Conservation (phyloP, 2,888 invertebrate genomes). For the Dynastes maya region DNA sequence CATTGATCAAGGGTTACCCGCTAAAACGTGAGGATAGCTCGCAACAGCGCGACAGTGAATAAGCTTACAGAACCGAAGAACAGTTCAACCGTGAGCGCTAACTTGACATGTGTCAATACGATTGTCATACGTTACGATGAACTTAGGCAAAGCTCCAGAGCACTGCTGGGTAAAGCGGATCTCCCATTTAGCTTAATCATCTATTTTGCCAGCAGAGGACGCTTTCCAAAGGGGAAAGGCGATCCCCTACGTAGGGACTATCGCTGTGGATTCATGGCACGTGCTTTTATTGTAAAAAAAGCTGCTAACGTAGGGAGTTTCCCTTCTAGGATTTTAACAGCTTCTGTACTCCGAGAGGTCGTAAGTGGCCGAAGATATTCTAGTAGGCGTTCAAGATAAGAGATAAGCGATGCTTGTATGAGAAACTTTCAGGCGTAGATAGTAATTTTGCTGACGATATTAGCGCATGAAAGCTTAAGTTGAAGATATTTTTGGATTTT, state of each 20-base stretch:
- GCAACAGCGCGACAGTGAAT: neutral
- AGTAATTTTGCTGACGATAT: neutral
- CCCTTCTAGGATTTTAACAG: no score
- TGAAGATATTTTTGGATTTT: no score
- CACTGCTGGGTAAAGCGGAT: neutral
- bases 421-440: neutral
- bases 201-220: neutral
- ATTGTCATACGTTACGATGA: slow-evolving; percentile 1
- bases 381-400: no score
- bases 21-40: neutral
- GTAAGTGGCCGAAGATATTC: no score
- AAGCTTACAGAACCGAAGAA: neutral
- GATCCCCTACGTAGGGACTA: no score
- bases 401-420: no score
- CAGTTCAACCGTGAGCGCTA: neutral
- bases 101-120: slow-evolving; percentile 16
- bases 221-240: no score
- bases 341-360: no score
- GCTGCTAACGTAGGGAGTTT: no score
- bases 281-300: no score
- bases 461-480: no score
- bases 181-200: neutral
- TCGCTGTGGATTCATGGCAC: no score
- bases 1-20: neutral
- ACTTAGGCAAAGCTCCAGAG: neutral